Evolutionary conservation across 1,140 invertebrate species (phyloP).

Genomic region (Anthonomus grandis): DNA sequence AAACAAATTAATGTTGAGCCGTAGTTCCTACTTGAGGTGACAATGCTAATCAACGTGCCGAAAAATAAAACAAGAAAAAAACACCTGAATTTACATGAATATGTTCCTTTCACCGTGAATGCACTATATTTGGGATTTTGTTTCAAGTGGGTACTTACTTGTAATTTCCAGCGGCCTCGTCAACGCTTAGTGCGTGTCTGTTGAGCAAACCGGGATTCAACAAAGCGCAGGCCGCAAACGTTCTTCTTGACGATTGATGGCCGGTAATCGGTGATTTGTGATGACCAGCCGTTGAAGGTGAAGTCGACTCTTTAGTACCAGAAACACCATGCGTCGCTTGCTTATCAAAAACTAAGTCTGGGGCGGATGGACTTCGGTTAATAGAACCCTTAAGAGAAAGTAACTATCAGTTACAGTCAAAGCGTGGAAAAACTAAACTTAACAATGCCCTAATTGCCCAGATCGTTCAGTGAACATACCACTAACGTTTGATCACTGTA

Average conservation of each 20-base stretch:
- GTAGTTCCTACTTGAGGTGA: too few relatives aligned
- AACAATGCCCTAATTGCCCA: too few relatives aligned
- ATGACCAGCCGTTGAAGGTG: conserved; percentile 23
- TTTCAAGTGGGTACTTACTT: conserved; percentile 38
- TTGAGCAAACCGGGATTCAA: conserved; percentile 57
- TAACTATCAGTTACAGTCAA: too few relatives aligned
- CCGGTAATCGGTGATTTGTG: conserved; percentile 13
- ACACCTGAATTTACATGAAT: too few relatives aligned
- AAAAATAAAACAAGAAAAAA: too few relatives aligned
- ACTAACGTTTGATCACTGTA: too few relatives aligned
- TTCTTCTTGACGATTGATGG: conserved; percentile 19
- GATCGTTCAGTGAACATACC: too few relatives aligned
- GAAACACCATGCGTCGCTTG: conserved; percentile 7
- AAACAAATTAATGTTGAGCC: too few relatives aligned
- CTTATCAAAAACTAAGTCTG: conserved; percentile 36
- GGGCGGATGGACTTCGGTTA: conserved; percentile 46
- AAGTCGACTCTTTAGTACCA: neutral
- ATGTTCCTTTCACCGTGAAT: too few relatives aligned
- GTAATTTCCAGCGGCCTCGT: conserved; percentile 52
- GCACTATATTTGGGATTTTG: neutral
- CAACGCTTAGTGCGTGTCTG: conserved; percentile 61
- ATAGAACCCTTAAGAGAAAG: conserved; percentile 45
- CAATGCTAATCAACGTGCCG: too few relatives aligned
- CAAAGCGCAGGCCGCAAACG: conserved; percentile 51
- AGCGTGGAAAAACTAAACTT: too few relatives aligned